These are phyloP conservation scores for Cavia porcellus DNA, from an alignment of 2,113 vertebrate species.

Conservation along the genomic window DNA sequence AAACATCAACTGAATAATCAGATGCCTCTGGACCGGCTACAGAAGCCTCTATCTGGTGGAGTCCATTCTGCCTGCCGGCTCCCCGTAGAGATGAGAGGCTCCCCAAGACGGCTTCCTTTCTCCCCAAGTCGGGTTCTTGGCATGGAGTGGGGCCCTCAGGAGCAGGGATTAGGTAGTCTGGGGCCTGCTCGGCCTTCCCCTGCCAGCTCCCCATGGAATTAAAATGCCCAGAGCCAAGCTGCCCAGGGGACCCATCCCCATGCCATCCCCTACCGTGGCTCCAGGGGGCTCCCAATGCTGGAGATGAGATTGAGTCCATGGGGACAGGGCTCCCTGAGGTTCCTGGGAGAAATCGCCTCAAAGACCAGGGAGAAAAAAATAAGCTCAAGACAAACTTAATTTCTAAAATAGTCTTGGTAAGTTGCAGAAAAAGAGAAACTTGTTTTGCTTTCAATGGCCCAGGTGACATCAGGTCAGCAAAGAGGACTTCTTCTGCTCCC, in stretches of 20 bases:
- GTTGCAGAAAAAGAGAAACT: background rate
- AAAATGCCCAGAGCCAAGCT: slow-evolving; percentile 50
- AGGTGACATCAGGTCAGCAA: background rate
- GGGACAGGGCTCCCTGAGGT: background rate
- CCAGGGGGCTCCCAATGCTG: background rate
- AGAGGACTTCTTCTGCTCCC: background rate
- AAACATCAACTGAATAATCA: slow-evolving; percentile 76
- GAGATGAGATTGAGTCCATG: slow-evolving; percentile 28
- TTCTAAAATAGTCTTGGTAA: background rate
- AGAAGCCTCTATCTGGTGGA: slow-evolving; percentile 77
- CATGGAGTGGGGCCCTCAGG: slow-evolving; percentile 51
- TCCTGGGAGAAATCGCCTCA: slow-evolving; percentile 24
- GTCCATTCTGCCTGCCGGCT: slow-evolving; percentile 68
- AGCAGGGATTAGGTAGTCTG: slow-evolving; percentile 77
- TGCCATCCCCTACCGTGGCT: background rate
- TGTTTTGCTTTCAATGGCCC: background rate
- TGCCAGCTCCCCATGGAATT: slow-evolving; percentile 70
- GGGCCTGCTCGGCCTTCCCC: slow-evolving; percentile 63
- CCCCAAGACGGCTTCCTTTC: slow-evolving; percentile 72
- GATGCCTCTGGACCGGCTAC: slow-evolving; percentile 82
- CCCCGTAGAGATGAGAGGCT: slow-evolving; percentile 76
- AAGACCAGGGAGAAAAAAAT: background rate
- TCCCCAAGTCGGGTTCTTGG: slow-evolving; percentile 75
- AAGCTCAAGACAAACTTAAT: slow-evolving; percentile 3
- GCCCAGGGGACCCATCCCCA: background rate